Evolutionary conservation across 64 coral and sea anemone species (phyloP), one percentile per base, ranked within the genome.

Genomic region (Stichodactyla mertensii): DNA sequence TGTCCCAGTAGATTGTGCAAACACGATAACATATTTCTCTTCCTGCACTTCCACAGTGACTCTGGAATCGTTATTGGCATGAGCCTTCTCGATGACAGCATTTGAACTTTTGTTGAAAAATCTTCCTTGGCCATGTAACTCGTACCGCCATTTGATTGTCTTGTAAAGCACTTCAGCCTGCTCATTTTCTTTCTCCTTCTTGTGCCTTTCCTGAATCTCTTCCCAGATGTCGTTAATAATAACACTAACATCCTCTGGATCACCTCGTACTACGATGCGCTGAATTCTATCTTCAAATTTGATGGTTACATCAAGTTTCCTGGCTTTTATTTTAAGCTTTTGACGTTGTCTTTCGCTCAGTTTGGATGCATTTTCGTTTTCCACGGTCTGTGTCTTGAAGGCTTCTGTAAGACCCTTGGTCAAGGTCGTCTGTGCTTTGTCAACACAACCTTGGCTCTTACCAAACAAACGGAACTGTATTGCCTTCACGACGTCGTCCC

Each of bases 181-280:
- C 13, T 90, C 82, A 8, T 15, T 71, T 6, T 18, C 82, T 10
- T 74, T 77, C 1, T 78, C 83, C 54, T 78, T 55, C 24, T 85
- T 53, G 4, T 28, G 28, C 18, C 67, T 45, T 16, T 90, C 82
- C 14, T 85, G 79, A 5, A 90, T 55, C 52, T 56, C 62, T 27
- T 57, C 4, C 88, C 88, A 90, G 55, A 90, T 85, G 16, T 90
- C 52, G 13, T 82, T 84, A 22, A 90, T 54, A 7, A 90, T 84
- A 31, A 23, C 15, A 20, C 53, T 57, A 15, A 90, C 88, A 57
- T 57, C 27, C 54, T 55, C 55, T 7, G 64, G 66, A 31, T 78
- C 88, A 52, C 88, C 88, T 20, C 52, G 64, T 9, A 90, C 83
- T 20, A 90, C 69, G 52, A 90, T 54, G 14, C 82, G 82, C 16